Conservation (phyloP, 2,888 invertebrate species). For the Pemphredon lugubris region DNA sequence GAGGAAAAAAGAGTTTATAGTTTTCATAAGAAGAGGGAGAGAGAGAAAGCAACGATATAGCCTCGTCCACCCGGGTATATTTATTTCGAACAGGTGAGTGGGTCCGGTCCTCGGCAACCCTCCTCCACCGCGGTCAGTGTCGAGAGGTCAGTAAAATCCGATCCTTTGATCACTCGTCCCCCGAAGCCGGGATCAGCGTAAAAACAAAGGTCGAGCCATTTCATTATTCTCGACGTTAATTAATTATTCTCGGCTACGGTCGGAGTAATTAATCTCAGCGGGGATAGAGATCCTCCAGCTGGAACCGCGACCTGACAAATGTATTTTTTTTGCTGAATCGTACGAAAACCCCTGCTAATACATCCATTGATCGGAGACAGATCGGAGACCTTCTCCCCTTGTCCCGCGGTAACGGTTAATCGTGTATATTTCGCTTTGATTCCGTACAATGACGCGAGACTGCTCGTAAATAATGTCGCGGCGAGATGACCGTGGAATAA, state of each 20-base stretch:
- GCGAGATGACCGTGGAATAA: no score
- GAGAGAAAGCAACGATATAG: constrained; percentile 5
- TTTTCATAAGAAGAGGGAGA: no score
- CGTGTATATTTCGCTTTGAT: no score
- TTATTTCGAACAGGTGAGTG: constrained; percentile 14
- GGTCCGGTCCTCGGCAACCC: constrained; percentile 20
- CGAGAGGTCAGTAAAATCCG: constrained; percentile 37
- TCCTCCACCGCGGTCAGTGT: constrained; percentile 43
- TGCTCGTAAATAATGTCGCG: no score
- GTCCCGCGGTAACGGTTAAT: neutral
- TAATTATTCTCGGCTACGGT: constrained; percentile 65
- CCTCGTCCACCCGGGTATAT: neutral
- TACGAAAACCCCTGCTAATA: constrained; percentile 48
- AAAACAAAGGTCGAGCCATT: constrained; percentile 58
- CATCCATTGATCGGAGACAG: constrained; percentile 45
- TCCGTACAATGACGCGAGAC: no score
- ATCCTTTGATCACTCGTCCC: constrained; percentile 44
- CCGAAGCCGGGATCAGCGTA: constrained; percentile 34
- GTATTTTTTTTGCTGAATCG: constrained; percentile 79
- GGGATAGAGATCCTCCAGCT: constrained; percentile 51
- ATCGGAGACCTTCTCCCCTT: no score
- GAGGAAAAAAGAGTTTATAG: constrained; percentile 1
- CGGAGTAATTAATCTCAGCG: constrained; percentile 66
- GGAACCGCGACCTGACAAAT: constrained; percentile 71
- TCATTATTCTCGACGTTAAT: constrained; percentile 68